Percentiles rank a stretch among this genome's conserved stretches.
Conservation (phyloP, 2,113 vertebrate genomes). For the human (Homo sapiens) region DNA sequence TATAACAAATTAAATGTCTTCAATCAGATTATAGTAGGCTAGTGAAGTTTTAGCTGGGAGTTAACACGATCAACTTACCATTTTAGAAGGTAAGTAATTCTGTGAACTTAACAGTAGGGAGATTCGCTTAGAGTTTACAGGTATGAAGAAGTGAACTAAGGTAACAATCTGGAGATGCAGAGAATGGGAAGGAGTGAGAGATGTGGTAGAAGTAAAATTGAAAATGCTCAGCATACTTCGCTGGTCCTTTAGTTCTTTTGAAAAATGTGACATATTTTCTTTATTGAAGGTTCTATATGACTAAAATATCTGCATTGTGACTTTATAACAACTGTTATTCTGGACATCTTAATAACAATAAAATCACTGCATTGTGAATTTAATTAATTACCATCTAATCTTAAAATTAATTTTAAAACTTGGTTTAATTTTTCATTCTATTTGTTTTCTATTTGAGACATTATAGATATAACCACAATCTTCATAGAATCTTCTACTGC, state of each 20-base stretch:
- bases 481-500: neutral
- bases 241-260: neutral
- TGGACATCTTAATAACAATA: neutral
- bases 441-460: neutral
- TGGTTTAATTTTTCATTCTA: neutral
- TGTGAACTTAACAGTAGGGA: neutral
- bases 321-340: neutral
- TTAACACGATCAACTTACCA: neutral
- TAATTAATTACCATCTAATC: neutral
- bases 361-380: neutral
- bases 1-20: neutral
- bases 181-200: neutral
- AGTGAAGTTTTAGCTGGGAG: neutral
- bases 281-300: slow-evolving; percentile 8
- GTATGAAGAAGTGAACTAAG: neutral
- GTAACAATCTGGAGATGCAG: neutral
- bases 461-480: neutral
- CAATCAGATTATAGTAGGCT: neutral
- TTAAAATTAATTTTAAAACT: neutral
- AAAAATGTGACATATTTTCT: neutral
- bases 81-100: neutral
- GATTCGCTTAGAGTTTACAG: neutral
- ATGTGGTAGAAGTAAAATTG: neutral
- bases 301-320: neutral
- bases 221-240: neutral